Evolutionary conservation across 2,888 invertebrate genomes (phyloP), one percentile per base, ranked within the genome.

Genomic region (Nymphalis polychloros): DNA sequence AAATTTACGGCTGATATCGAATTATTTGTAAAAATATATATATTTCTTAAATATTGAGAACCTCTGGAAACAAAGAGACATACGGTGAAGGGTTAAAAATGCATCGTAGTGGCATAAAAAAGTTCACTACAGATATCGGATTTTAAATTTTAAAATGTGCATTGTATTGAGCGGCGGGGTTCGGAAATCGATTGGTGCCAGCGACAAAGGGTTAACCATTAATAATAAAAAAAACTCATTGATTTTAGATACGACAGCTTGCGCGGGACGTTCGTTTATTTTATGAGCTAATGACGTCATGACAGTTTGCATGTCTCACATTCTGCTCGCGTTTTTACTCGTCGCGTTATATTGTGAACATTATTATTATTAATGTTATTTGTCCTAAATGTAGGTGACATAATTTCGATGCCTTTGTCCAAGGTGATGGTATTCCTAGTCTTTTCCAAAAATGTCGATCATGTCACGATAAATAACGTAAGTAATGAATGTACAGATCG

Each of bases 111-210:
- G 76, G 74, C 82, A 90, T 85, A 91, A 92, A 92, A 90, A 90
- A 88, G 79, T 79, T 79, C 82, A 78, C 84, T 83, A 89, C 87
- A 92, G 92, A 92, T 92, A 92, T 92, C 92, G 92, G 92, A 92
- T 92, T 92, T 92, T 91, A 92, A 92, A 92, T 86, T 92, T 92
- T 92, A 92, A 92, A 92, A 92, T 90, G 92, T 89, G 92, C 89
- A 89, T 92, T 92, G 92, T 91, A 92, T 91, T 89, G 88, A 83
- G 77, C 89, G 73, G 74, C 83, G 77, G 88, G 90, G 92, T 83
- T 89, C 87, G 85, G 82, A 82, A 91, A 92, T 92, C 92, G 92
- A 92, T 92, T 92, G 90, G 90, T 81, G 79, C 84, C 86, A 83
- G 82, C 84, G 81, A 85, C 87, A 88, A 92, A 92, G 90, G 92